Conservation (phyloP, 2,113 vertebrate genomes). For the Phycodurus eques region DNA sequence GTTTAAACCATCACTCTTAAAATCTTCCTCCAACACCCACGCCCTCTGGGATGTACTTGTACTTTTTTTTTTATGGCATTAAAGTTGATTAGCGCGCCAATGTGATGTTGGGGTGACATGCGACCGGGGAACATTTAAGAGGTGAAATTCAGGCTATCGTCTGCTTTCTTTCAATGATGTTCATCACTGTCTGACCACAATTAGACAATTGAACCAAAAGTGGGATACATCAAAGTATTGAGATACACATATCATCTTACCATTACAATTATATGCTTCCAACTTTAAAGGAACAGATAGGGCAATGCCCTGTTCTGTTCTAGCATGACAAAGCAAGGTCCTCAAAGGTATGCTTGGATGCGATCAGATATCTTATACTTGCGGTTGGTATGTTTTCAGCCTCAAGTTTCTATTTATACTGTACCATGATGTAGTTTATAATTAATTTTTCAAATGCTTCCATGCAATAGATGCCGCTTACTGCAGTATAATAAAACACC, state of each 20-base stretch:
- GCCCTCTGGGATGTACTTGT: slow-evolving; percentile 15
- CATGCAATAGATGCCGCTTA: neutral
- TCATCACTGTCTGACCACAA: slow-evolving; percentile 1
- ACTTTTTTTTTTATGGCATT: slow-evolving; percentile 35
- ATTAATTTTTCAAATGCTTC: neutral
- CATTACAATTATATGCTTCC: neutral
- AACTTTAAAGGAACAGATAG: neutral
- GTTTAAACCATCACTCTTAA: neutral
- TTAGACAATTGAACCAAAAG: slow-evolving; percentile 4
- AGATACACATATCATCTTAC: neutral
- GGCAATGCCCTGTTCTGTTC: neutral
- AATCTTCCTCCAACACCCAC: neutral
- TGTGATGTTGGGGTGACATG: slow-evolving; percentile 23
- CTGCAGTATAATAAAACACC: neutral
- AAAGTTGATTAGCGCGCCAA: slow-evolving; percentile 41
- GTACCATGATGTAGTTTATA: neutral
- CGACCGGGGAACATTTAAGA: slow-evolving; percentile 21
- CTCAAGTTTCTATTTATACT: neutral
- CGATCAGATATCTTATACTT: neutral
- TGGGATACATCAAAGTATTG: neutral
- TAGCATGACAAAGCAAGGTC: neutral
- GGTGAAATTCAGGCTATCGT: slow-evolving; percentile 32
- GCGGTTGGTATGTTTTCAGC: neutral
- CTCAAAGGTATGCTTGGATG: neutral
- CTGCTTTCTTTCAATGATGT: slow-evolving; percentile 22